phyloP scores from a whole-genome alignment of 2,113 vertebrate species.

The Ivindomyrus marchei region DNA sequence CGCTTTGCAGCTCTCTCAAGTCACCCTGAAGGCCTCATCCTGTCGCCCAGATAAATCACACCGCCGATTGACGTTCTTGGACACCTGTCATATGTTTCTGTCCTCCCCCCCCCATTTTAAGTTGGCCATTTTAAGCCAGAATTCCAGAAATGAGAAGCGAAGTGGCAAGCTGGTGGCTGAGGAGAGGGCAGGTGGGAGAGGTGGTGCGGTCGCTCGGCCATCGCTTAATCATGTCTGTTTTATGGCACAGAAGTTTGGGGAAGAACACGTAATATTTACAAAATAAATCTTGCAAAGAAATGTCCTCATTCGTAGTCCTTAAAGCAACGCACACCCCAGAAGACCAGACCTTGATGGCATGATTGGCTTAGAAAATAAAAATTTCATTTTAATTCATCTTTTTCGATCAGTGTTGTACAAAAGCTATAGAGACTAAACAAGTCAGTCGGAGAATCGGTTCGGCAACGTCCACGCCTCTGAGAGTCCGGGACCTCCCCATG shows the following conservation, averaged over 20 bases:
- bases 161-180: background rate
- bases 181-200: background rate
- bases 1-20: background rate
- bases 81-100: background rate
- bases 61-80: background rate
- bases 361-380: slow-evolving; percentile 98
- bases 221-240: slow-evolving; percentile 81
- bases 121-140: background rate
- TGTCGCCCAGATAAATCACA: background rate
- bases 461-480: slow-evolving; percentile 62
- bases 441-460: slow-evolving; percentile 70
- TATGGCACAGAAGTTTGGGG: slow-evolving; percentile 82
- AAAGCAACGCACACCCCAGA: slow-evolving; percentile 88
- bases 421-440: slow-evolving; percentile 91
- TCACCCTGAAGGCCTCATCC: background rate
- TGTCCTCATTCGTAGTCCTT: slow-evolving; percentile 65
- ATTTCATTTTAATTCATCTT: slow-evolving; percentile 74
- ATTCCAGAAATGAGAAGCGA: background rate
- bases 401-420: slow-evolving; percentile 82
- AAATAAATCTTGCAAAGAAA: slow-evolving; percentile 67
- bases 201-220: slow-evolving; percentile 50
- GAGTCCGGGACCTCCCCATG: slow-evolving; percentile 54
- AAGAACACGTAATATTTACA: slow-evolving; percentile 91
- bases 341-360: slow-evolving; percentile 82
- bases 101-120: background rate